phyloP scores from a whole-genome alignment of 2,797 vertebrate species.

The Moxostoma hubbsi region DNA sequence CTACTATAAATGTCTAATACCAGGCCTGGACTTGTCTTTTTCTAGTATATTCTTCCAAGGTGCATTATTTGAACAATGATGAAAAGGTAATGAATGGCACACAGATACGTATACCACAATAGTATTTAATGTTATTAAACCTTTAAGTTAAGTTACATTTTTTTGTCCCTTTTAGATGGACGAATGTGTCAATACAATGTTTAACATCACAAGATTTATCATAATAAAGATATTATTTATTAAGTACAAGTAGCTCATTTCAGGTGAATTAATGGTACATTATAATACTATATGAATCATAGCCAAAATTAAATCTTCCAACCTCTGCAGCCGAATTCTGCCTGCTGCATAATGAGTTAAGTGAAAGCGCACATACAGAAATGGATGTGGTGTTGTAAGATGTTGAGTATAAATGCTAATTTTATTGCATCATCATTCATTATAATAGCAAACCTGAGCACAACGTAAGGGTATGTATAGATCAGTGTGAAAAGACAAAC shows the following conservation, averaged over 20 bases:
- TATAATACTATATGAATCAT: neutral
- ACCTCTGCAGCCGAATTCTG: neutral
- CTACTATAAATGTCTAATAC: neutral
- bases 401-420: conserved; percentile 19
- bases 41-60: no score
- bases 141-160: neutral
- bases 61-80: no score
- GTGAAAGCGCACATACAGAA: neutral
- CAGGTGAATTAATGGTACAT: neutral
- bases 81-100: neutral
- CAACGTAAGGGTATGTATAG: conserved; percentile 1
- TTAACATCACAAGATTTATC: no score
- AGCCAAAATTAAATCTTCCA: neutral
- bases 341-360: no score
- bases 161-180: no score
- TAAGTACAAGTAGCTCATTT: neutral
- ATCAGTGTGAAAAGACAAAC: conserved; percentile 7
- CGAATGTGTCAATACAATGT: no score
- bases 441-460: conserved; percentile 16
- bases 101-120: neutral
- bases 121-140: neutral
- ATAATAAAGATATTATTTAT: no score
- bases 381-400: conserved; percentile 30
- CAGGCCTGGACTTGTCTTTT: no score
- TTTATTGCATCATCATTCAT: conserved; percentile 15